Evolutionary conservation across 2,113 vertebrate species (phyloP), one percentile per base, ranked within the genome.

Genomic region (Lasiurus cinereus): DNA sequence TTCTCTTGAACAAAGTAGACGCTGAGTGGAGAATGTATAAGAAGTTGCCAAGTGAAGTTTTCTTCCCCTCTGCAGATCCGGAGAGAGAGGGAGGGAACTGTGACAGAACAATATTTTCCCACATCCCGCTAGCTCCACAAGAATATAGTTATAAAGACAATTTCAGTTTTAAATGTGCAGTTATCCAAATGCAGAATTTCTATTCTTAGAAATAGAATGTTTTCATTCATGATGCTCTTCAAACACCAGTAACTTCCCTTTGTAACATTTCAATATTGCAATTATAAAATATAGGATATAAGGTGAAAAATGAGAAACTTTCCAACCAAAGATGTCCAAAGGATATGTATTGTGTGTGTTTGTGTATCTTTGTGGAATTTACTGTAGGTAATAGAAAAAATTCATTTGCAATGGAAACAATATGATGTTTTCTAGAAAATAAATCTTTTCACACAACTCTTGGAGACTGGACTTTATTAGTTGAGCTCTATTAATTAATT

Each of bases 31-130:
- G 80, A 96, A 74, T 70, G 43, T 56, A 33, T 64, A 93, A 94
- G 76, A 93, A 93, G 90, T 94, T 95, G 93, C 95, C 93, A 97
- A 96, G 78, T 85, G 73, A 92, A 52, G 62, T 13, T 86, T 29
- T 5, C 88, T 80, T 22, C 46, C 1, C 5, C 56, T 79, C 66
- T 31, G 74, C 18, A 83, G 43, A 94, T 92, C 56, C 19, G 0
- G 73, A 95, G 88, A 82, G 48, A 62, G 66, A 78, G 29, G 52
- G 19, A 29, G 48, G 85, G 46, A 85, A 83, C 29, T 94, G 66
- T 14, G 56, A 83, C 39, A 83, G 50, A 83, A 76, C 24, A 80
- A n/a, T 70, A 62, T 69, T 93, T 96, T 79, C 66, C 76, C 77
- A 96, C 50, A 88, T 73, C 8, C 27, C 56, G 33, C 31, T 64